These are phyloP conservation scores for Brotula barbata DNA, from an alignment of 2,797 vertebrate species.

Conservation along the genomic window DNA sequence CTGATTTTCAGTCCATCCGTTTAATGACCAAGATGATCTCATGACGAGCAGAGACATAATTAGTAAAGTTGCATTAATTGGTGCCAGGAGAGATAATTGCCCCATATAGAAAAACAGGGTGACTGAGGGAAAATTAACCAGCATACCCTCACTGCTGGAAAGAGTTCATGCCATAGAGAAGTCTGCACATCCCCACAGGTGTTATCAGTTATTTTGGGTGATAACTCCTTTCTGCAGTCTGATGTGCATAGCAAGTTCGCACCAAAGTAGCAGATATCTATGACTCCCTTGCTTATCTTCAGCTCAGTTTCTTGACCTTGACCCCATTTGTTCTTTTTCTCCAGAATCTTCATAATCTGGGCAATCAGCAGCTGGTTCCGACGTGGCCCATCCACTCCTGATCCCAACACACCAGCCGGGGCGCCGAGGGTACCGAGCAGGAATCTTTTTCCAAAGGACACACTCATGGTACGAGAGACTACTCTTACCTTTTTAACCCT, in stretches of 20 bases:
- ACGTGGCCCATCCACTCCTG: slow-evolving; percentile 88
- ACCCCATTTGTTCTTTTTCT: slow-evolving; percentile 9
- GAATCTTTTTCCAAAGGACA: slow-evolving; percentile 95
- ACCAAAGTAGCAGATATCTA: too few relatives aligned
- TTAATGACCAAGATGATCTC: neutral
- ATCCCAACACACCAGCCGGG: slow-evolving; percentile 84
- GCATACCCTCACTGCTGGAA: neutral
- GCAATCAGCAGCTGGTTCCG: slow-evolving; percentile 98
- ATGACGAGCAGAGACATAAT: too few relatives aligned
- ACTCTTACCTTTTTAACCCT: slow-evolving; percentile 1
- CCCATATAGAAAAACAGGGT: too few relatives aligned
- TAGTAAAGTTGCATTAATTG: slow-evolving; percentile 3
- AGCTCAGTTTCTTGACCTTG: neutral
- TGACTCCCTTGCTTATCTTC: too few relatives aligned
- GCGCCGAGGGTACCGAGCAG: slow-evolving; percentile 88
- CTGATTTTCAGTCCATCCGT: neutral
- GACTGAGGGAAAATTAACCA: slow-evolving; percentile 1
- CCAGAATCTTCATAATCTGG: slow-evolving; percentile 96
- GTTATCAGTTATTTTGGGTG: neutral
- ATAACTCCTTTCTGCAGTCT: neutral
- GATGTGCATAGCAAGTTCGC: too few relatives aligned
- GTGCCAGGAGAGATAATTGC: too few relatives aligned
- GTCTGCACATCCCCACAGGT: neutral
- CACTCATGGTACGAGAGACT: slow-evolving; percentile 85
- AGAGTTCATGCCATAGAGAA: neutral